Conservation (phyloP, 2,797 vertebrate genomes). For the Neomorphus geoffroyi region DNA sequence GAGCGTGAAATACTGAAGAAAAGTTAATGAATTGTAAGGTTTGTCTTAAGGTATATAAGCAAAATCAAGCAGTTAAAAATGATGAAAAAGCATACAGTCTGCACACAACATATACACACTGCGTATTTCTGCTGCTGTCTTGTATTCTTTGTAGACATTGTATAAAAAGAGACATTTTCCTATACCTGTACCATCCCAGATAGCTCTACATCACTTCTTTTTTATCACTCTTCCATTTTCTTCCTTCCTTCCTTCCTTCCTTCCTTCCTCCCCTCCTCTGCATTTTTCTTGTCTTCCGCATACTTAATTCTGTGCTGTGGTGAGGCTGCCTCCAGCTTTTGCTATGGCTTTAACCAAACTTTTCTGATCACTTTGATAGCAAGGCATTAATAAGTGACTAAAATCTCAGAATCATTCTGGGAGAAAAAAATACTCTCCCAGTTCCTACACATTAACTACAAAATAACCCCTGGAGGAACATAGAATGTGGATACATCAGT, state of each 20-base stretch:
- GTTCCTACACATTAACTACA: background rate
- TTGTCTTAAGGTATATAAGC: background rate
- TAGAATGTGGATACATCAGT: background rate
- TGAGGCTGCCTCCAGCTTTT: background rate
- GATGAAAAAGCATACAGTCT: background rate
- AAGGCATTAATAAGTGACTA: background rate
- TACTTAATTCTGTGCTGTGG: background rate
- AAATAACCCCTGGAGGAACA: background rate
- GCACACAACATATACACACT: fast-evolving
- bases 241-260: background rate
- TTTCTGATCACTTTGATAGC: background rate
- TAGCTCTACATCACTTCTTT: background rate
- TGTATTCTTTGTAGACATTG: background rate
- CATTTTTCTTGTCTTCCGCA: background rate
- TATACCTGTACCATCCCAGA: background rate
- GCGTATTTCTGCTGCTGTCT: background rate
- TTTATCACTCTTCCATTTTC: background rate
- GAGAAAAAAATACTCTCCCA: background rate
- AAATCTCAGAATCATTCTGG: background rate
- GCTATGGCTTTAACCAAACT: background rate
- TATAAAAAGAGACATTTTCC: background rate
- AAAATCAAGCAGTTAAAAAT: background rate
- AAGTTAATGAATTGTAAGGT: background rate
- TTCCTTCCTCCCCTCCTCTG: fast-evolving
- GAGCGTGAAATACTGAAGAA: background rate